phyloP scores from a whole-genome alignment of 2,113 vertebrate genomes.

The Variabilichromis moorii region DNA sequence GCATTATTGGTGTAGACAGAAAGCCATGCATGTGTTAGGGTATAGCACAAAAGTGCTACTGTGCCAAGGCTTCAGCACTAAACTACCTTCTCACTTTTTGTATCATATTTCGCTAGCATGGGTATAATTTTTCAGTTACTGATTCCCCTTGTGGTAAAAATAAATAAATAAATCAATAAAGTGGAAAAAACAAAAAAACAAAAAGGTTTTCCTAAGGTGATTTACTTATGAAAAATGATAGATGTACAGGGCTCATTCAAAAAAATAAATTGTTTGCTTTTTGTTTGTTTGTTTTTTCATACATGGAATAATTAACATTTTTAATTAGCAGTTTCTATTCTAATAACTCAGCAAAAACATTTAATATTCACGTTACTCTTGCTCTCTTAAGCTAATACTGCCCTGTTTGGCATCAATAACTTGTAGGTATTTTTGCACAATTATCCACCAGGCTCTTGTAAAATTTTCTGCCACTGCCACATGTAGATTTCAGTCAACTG shows the following conservation, averaged over 20 bases:
- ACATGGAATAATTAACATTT: background rate
- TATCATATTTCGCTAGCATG: background rate
- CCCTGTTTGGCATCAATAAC: background rate
- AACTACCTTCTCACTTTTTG: background rate
- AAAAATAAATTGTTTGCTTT: background rate
- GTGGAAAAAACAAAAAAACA: background rate
- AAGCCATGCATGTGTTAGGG: background rate
- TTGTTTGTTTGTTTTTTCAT: background rate
- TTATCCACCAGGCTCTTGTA: background rate
- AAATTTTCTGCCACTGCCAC: background rate
- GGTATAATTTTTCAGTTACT: background rate
- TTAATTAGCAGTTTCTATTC: background rate
- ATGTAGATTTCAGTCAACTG: background rate
- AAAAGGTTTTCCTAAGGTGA: background rate
- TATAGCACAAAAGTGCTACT: background rate
- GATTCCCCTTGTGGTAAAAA: background rate
- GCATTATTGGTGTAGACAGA: background rate
- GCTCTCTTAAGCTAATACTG: background rate
- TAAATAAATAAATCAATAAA: fast-evolving
- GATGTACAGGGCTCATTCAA: background rate
- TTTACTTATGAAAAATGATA: background rate
- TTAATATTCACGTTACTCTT: background rate
- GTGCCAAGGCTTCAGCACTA: background rate
- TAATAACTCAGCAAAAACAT: background rate
- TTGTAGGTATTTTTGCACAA: background rate